Evolutionary conservation across 2,888 invertebrate genomes (phyloP).

Genomic region (Crepidodera aurea): DNA sequence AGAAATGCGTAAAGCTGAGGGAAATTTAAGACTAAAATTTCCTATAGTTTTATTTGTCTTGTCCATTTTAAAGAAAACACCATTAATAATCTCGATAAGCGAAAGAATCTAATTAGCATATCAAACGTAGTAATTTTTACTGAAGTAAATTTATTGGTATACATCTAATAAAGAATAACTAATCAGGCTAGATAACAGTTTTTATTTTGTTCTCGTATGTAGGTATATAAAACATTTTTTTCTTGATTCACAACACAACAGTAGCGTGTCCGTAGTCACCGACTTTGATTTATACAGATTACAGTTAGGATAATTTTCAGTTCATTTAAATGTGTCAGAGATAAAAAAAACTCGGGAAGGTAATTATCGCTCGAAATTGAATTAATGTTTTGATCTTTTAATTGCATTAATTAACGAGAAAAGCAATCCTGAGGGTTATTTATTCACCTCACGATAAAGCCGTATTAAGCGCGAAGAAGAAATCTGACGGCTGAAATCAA

Average conservation of each 20-base stretch:
- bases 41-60: no score
- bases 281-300: constrained; percentile 18
- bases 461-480: not conserved
- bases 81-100: no score
- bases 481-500: constrained; percentile 8
- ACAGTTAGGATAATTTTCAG: constrained; percentile 21
- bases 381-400: constrained; percentile 21
- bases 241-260: not conserved
- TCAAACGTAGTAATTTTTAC: no score
- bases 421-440: not conserved
- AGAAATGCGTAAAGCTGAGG: no score
- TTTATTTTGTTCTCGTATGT: not conserved
- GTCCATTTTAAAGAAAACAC: no score
- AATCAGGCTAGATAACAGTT: not conserved
- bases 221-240: not conserved
- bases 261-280: not conserved
- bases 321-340: constrained; percentile 18
- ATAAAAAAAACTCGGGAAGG: constrained; percentile 17
- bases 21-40: no score
- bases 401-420: constrained; percentile 20
- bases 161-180: no score
- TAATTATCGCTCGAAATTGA: constrained; percentile 22
- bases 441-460: constrained; percentile 6
- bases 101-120: no score
- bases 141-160: no score